A percentile compares a stretch with the other conserved stretches of the same genome.
Evolutionary conservation across 2,888 invertebrate genomes (phyloP).

Genomic region (Drosophila pseudotakahashii): DNA sequence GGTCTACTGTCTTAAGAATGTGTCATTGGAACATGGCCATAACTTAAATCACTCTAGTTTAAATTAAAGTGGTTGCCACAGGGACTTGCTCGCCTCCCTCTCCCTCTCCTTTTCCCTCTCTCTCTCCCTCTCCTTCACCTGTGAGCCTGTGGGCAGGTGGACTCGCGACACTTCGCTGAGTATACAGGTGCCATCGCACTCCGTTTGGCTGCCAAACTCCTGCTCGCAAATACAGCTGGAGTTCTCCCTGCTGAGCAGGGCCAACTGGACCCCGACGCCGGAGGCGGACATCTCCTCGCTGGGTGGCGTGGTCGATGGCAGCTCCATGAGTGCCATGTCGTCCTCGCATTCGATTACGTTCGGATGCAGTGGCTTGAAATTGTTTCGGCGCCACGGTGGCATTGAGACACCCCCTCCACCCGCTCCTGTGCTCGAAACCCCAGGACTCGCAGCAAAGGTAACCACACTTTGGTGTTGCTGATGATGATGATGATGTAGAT

Average conservation of each 20-base stretch:
- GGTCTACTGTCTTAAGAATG: background rate
- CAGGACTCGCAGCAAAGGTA: slow-evolving; percentile 55
- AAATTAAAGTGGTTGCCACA: slow-evolving; percentile 67
- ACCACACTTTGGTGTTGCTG: slow-evolving; percentile 54
- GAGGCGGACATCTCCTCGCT: slow-evolving; percentile 57
- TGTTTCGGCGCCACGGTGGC: slow-evolving; percentile 79
- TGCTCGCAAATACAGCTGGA: slow-evolving; percentile 77
- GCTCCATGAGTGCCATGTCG: slow-evolving; percentile 65
- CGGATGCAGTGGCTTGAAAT: slow-evolving; percentile 80
- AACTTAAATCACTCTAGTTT: slow-evolving; percentile 17
- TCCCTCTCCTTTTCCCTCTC: slow-evolving; percentile 5
- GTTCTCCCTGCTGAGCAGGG: slow-evolving; percentile 56
- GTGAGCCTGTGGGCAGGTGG: slow-evolving; percentile 41
- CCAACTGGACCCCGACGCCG: slow-evolving; percentile 48
- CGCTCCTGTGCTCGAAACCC: slow-evolving; percentile 1
- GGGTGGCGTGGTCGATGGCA: slow-evolving; percentile 56
- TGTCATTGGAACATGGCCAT: slow-evolving; percentile 14
- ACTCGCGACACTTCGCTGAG: slow-evolving; percentile 79
- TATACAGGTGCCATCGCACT: slow-evolving; percentile 80
- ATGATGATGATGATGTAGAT: slow-evolving; percentile 7
- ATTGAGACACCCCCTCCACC: slow-evolving; percentile 14
- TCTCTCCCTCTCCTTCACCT: background rate
- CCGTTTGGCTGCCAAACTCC: slow-evolving; percentile 75
- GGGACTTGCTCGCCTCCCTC: slow-evolving; percentile 32
- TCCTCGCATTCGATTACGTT: slow-evolving; percentile 80